A percentile compares a stretch with the other conserved stretches of the same genome.
These are phyloP conservation scores for Astreopora myriophthalma DNA, from an alignment of 64 coral and sea anemone genomes.

Conservation along the genomic window DNA sequence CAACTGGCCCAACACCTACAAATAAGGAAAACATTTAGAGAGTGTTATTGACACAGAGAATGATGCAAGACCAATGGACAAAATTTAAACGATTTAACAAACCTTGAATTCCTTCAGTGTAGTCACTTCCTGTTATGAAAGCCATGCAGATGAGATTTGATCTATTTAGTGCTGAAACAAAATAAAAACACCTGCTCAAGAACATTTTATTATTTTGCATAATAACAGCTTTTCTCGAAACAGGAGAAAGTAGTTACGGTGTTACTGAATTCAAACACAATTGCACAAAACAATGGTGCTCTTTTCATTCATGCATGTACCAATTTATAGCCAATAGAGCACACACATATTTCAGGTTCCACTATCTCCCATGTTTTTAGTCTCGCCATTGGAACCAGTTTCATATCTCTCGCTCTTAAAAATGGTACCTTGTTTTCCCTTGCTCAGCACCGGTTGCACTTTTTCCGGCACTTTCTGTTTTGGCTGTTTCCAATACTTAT, in stretches of 20 bases:
- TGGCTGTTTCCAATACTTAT: too few relatives aligned
- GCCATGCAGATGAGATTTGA: conserved; percentile 85
- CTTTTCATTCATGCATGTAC: not conserved
- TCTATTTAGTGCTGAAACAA: conserved; percentile 74
- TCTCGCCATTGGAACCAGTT: too few relatives aligned
- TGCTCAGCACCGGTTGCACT: not conserved
- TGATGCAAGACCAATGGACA: not conserved
- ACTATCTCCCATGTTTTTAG: not conserved
- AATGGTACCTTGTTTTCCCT: not conserved
- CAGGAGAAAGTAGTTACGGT: too few relatives aligned
- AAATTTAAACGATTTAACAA: not conserved
- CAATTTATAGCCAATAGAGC: not conserved
- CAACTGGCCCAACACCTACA: conserved; percentile 82
- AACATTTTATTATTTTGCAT: too few relatives aligned
- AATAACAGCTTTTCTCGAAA: too few relatives aligned
- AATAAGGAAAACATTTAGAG: not conserved
- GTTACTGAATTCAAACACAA: not conserved
- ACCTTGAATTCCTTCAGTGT: conserved; percentile 98
- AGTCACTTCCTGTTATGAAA: conserved; percentile 95
- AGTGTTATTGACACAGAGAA: not conserved
- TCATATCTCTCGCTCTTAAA: too few relatives aligned
- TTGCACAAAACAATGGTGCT: not conserved
- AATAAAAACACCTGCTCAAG: not conserved
- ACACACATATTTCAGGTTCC: not conserved
- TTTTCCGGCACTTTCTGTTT: too few relatives aligned